Percentiles rank a stretch among this genome's conserved stretches.
Conservation (phyloP, 2,888 invertebrate genomes). For the Cerastis rubricosa region DNA sequence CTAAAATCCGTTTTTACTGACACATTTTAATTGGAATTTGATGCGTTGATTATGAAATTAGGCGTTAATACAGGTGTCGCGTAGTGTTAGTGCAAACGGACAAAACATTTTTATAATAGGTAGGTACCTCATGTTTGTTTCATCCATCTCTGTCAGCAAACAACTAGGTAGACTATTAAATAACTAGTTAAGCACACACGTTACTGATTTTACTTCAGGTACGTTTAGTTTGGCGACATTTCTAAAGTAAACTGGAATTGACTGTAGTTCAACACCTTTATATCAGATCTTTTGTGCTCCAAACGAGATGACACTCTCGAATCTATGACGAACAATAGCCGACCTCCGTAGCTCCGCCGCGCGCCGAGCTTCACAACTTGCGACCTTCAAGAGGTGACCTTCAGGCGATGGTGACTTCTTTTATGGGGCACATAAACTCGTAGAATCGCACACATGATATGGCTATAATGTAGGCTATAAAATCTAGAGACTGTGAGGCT, state of each 20-base stretch:
- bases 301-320: slow-evolving; percentile 29
- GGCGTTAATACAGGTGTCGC: not conserved
- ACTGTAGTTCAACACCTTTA: slow-evolving; percentile 32
- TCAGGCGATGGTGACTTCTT: slow-evolving; percentile 6
- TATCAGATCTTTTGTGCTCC: slow-evolving; percentile 33
- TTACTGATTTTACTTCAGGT: not conserved
- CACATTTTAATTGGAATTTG: not conserved
- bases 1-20: not conserved
- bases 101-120: not conserved
- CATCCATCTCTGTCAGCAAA: not conserved
- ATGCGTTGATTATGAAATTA: no score
- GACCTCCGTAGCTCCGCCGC: slow-evolving; percentile 51
- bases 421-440: slow-evolving; percentile 4
- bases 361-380: slow-evolving; percentile 8
- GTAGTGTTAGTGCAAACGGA: not conserved
- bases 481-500: not conserved
- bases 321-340: slow-evolving; percentile 37
- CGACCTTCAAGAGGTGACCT: slow-evolving; percentile 45
- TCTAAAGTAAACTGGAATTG: slow-evolving; percentile 32
- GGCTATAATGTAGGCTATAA: slow-evolving; percentile 14
- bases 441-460: not conserved
- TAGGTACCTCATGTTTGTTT: slow-evolving; percentile 32
- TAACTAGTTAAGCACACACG: not conserved
- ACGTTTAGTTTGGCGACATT: slow-evolving; percentile 34
- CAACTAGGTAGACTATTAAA: not conserved